These are phyloP conservation scores for Heterodera filipjevi DNA, from an alignment of 2,888 invertebrate genomes.

Conservation along the genomic window DNA sequence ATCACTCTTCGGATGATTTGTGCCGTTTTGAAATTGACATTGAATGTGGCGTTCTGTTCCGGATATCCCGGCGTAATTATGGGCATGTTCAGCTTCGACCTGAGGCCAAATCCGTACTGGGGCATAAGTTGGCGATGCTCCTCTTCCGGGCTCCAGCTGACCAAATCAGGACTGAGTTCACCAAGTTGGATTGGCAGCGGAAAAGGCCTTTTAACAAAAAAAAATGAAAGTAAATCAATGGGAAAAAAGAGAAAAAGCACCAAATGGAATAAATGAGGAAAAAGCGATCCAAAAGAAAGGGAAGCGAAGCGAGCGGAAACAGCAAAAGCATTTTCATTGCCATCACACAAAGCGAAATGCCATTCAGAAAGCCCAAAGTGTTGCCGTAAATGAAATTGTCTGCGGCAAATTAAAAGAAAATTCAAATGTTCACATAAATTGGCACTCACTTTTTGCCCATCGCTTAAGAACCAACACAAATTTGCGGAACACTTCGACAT, in stretches of 20 bases:
- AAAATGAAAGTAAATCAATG: not conserved
- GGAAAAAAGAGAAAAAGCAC: not conserved
- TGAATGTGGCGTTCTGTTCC: constrained; percentile 20
- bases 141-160: constrained; percentile 9
- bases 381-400: constrained; percentile 19
- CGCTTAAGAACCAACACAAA: not conserved
- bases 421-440: not conserved
- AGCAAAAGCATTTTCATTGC: constrained; percentile 10
- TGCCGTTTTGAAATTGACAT: constrained; percentile 14
- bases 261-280: constrained; percentile 16
- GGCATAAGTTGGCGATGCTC: not conserved
- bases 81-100: not conserved
- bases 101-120: not conserved
- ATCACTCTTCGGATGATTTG: constrained; percentile 21
- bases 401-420: not conserved
- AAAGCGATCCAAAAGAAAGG: constrained; percentile 16
- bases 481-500: not conserved
- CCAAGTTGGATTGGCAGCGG: constrained; percentile 16
- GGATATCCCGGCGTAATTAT: constrained; percentile 17
- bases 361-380: constrained; percentile 22
- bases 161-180: not conserved
- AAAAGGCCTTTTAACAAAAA: not conserved
- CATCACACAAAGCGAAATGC: constrained; percentile 9
- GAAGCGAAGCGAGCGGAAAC: constrained; percentile 3
- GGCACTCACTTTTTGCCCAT: not conserved